Evolutionary conservation across 1,140 invertebrate species (phyloP).

Genomic region (Drosophila triauraria): DNA sequence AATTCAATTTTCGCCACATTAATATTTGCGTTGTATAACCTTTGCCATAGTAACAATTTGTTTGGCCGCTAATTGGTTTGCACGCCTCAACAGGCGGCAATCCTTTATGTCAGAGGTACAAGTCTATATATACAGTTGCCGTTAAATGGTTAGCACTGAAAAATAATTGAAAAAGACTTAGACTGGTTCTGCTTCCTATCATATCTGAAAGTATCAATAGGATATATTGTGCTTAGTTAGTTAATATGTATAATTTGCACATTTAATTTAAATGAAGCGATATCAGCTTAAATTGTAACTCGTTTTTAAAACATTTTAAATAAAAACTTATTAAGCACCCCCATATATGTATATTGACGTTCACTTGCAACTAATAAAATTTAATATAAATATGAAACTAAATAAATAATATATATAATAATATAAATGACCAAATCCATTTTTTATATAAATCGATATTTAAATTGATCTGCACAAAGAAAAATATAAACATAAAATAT

Average conservation of each 20-base stretch:
- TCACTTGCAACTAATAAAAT: too few species aligned
- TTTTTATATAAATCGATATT: neutral
- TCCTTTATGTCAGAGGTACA: slow-evolving; percentile 24
- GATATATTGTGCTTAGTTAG: too few species aligned
- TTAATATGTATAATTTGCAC: too few species aligned
- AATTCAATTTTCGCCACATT: slow-evolving; percentile 17
- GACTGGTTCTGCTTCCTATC: too few species aligned
- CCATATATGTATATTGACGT: too few species aligned
- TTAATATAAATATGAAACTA: too few species aligned
- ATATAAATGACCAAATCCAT: too few species aligned
- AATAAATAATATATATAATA: too few species aligned
- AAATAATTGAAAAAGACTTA: neutral
- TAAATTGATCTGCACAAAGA: too few species aligned
- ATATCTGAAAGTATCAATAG: too few species aligned
- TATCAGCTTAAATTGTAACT: too few species aligned
- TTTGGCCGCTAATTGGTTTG: slow-evolving; percentile 41
- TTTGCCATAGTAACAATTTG: slow-evolving; percentile 44
- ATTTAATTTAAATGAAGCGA: too few species aligned
- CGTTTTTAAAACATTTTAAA: neutral
- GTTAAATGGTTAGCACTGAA: neutral
- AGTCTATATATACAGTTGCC: neutral
- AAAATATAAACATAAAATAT: neutral
- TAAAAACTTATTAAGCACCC: neutral
- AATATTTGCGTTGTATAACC: slow-evolving; percentile 28
- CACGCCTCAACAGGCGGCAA: slow-evolving; percentile 31